phyloP scores from a whole-genome alignment of 2,888 invertebrate species.

The Ariolimax columbianus region DNA sequence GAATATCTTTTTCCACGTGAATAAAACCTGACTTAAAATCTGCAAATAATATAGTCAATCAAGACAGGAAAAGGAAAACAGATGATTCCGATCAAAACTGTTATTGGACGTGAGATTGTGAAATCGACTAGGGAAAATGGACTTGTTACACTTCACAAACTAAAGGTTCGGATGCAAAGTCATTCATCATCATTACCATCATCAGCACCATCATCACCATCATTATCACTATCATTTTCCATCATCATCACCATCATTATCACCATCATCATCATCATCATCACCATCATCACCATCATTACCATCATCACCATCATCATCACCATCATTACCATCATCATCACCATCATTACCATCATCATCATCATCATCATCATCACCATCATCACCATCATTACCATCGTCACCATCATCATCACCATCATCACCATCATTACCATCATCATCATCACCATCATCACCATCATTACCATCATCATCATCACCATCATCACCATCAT shows the following conservation, averaged over 20 bases:
- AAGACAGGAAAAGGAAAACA: no score
- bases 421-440: constrained; percentile 33
- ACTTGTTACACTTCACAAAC: no score
- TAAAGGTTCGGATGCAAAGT: no score
- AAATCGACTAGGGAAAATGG: no score
- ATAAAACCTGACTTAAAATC: no score
- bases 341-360: constrained; percentile 18
- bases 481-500: constrained; percentile 14
- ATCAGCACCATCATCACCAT: no score
- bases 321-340: constrained; percentile 33
- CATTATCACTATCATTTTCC: no score
- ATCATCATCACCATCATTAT: constrained; percentile 19
- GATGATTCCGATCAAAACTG: no score
- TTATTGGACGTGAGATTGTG: no score
- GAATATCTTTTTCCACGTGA: no score
- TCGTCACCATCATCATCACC: constrained; percentile 1
- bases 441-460: constrained; percentile 32
- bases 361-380: constrained; percentile 27
- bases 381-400: constrained; percentile 34
- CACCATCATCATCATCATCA: constrained; percentile 22
- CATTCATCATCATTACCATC: no score
- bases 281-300: constrained; percentile 16
- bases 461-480: not conserved
- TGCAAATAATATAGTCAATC: no score
- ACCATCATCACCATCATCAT: constrained; percentile 21